Evolutionary conservation across 2,113 vertebrate species (phyloP).

Genomic region (Calcarius ornatus): DNA sequence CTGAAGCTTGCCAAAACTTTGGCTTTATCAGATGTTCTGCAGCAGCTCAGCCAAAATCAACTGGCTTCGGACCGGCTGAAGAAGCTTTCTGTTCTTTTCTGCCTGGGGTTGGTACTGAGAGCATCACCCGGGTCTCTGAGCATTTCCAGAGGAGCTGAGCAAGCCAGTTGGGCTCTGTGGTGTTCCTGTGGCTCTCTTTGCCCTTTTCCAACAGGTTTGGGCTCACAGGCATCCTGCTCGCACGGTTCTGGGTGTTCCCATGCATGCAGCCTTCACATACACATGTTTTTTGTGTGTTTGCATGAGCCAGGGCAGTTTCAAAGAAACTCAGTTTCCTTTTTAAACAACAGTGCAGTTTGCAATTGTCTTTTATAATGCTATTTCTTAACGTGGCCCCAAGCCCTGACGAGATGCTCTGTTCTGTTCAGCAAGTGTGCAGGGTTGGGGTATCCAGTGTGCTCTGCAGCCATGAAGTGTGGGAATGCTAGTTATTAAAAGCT

Average conservation of each 20-base stretch:
- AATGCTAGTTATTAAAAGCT: no score
- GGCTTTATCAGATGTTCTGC: constrained; percentile 20
- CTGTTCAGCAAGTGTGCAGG: neutral
- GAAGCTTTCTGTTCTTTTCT: neutral
- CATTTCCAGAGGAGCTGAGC: neutral
- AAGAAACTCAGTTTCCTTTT: neutral
- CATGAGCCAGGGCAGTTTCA: neutral
- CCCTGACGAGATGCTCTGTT: neutral
- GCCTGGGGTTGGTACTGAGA: neutral
- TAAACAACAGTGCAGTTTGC: neutral
- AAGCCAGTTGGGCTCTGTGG: neutral
- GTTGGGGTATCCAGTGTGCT: neutral
- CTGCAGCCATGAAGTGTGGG: neutral
- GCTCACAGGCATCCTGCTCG: neutral
- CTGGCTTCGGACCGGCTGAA: neutral
- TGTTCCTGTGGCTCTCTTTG: neutral
- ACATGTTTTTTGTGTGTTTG: neutral
- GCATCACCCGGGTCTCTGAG: neutral
- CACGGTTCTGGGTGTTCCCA: neutral
- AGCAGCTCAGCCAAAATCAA: neutral
- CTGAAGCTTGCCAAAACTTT: constrained; percentile 1
- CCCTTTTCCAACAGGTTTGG: neutral
- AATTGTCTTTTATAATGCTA: neutral
- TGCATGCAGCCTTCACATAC: neutral
- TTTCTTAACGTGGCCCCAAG: neutral